Conservation (phyloP, 2,797 vertebrate species). For the Margarornis squamiger region DNA sequence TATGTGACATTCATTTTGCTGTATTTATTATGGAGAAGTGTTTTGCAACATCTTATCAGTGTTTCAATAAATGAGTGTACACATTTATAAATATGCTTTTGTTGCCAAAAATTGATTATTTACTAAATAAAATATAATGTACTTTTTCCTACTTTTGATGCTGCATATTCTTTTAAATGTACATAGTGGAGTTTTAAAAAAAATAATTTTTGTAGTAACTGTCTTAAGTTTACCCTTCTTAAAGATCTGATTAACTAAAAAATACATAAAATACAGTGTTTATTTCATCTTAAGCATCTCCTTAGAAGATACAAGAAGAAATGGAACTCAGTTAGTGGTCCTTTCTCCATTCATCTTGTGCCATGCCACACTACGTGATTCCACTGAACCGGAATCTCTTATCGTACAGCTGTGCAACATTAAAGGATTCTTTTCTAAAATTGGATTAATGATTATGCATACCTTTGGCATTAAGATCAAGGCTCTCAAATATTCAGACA, state of each 20-base stretch:
- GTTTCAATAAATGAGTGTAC: background rate
- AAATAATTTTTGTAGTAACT: background rate
- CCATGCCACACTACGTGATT: background rate
- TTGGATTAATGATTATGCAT: background rate
- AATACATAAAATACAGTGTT: background rate
- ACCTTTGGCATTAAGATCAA: conserved; percentile 25
- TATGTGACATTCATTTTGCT: background rate
- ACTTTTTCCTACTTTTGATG: background rate
- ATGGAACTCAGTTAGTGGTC: background rate
- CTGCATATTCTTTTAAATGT: background rate
- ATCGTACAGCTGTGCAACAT: background rate
- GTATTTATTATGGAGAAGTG: background rate
- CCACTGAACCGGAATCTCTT: background rate
- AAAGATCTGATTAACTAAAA: background rate
- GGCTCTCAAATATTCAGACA: background rate
- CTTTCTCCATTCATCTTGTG: background rate
- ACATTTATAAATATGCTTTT: background rate
- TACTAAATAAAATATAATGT: background rate
- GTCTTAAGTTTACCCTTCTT: background rate
- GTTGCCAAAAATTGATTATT: background rate
- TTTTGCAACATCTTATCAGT: background rate
- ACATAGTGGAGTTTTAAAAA: background rate
- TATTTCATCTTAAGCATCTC: background rate
- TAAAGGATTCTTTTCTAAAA: conserved; percentile 13
- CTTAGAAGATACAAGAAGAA: background rate